A percentile compares a stretch with the other conserved stretches of the same genome.
Conservation (phyloP, 2,113 vertebrate genomes). For the Bos taurus region ARS-UCD2.0 NC_037328.1:138755001-138755500, state of each 20-base stretch:
- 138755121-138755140: neutral
- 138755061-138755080: neutral
- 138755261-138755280: neutral
- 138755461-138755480: neutral
- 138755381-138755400: neutral
- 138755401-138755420: neutral
- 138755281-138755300: neutral
- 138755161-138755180: neutral
- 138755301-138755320: neutral
- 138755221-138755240: neutral
- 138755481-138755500: neutral
- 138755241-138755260: neutral
- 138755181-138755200: neutral
- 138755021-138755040: neutral
- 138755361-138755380: neutral
- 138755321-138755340: neutral
- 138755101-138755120: neutral
- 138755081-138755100: neutral
- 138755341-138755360: neutral
- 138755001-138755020: neutral
- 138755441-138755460: neutral
- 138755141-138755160: neutral
- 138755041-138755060: neutral
- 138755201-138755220: neutral
- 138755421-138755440: neutral